Evolutionary conservation across 2,888 invertebrate genomes (phyloP).

Genomic region (Vanessa cardui): DNA sequence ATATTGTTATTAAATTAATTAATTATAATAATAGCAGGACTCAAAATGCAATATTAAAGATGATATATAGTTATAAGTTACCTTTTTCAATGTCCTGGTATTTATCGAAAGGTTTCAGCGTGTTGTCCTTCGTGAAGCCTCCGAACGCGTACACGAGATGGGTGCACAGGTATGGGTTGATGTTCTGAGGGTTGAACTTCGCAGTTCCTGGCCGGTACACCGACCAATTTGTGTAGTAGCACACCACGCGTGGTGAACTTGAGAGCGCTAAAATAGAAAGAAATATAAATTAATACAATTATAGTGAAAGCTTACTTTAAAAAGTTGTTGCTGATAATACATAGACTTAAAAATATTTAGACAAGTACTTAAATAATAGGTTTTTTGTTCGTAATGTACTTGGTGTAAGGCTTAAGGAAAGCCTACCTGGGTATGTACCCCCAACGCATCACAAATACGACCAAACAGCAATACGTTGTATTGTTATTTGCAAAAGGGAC

Average conservation of each 20-base stretch:
- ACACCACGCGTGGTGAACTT: constrained; percentile 89
- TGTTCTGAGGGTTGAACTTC: constrained; percentile 95
- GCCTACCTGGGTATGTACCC: too few relatives aligned
- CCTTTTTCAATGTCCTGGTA: constrained; percentile 98
- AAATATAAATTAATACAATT: background rate
- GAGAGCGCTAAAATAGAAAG: constrained; percentile 55
- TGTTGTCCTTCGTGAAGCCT: constrained; percentile 95
- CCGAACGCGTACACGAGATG: constrained; percentile 97
- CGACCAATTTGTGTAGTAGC: constrained; percentile 97
- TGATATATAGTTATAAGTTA: constrained; percentile 57
- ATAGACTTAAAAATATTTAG: too few relatives aligned
- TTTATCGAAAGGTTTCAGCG: constrained; percentile 95
- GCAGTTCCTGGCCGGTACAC: constrained; percentile 95
- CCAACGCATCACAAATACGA: too few relatives aligned
- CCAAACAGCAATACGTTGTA: too few relatives aligned
- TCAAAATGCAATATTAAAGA: background rate
- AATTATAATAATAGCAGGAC: too few relatives aligned
- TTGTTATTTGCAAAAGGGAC: too few relatives aligned
- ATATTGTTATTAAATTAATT: too few relatives aligned
- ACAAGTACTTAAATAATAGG: too few relatives aligned
- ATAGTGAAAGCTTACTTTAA: too few relatives aligned
- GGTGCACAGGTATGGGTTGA: constrained; percentile 96
- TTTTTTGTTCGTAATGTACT: too few relatives aligned
- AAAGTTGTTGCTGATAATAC: too few relatives aligned
- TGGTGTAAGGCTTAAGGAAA: too few relatives aligned